These are phyloP conservation scores for Trachurus trachurus DNA, from an alignment of 2,797 vertebrate genomes.

Conservation along the genomic window DNA sequence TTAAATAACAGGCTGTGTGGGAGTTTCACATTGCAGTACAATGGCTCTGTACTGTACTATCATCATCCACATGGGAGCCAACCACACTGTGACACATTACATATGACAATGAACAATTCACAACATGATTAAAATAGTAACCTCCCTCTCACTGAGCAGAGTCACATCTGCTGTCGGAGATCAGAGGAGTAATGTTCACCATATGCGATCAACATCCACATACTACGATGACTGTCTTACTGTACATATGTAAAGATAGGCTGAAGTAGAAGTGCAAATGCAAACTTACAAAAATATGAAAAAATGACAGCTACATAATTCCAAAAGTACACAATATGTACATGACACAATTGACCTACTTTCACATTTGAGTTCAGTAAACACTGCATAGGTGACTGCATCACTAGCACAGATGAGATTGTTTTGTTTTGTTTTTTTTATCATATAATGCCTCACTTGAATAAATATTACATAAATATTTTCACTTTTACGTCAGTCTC, in stretches of 20 bases:
- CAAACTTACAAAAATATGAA: constrained; percentile 67
- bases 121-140: constrained; percentile 65
- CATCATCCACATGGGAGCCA: constrained; percentile 48
- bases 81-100: constrained; percentile 55
- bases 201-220: constrained; percentile 40
- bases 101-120: constrained; percentile 66
- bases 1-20: constrained; percentile 37
- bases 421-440: constrained; percentile 21
- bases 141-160: constrained; percentile 39
- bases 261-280: constrained; percentile 68
- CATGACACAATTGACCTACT: constrained; percentile 75
- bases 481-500: constrained; percentile 60
- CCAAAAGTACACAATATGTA: constrained; percentile 77
- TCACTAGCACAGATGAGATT: constrained; percentile 78
- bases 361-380: constrained; percentile 82
- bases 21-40: constrained; percentile 50
- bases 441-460: constrained; percentile 73
- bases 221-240: constrained; percentile 27
- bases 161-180: constrained; percentile 40
- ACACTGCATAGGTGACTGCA: constrained; percentile 84
- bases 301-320: constrained; percentile 67
- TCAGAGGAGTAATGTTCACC: constrained; percentile 42
- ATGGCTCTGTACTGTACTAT: constrained; percentile 48
- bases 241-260: constrained; percentile 57
- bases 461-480: constrained; percentile 82